phyloP scores from a whole-genome alignment of 1,140 invertebrate species.

The Papilio polyxenes region DNA sequence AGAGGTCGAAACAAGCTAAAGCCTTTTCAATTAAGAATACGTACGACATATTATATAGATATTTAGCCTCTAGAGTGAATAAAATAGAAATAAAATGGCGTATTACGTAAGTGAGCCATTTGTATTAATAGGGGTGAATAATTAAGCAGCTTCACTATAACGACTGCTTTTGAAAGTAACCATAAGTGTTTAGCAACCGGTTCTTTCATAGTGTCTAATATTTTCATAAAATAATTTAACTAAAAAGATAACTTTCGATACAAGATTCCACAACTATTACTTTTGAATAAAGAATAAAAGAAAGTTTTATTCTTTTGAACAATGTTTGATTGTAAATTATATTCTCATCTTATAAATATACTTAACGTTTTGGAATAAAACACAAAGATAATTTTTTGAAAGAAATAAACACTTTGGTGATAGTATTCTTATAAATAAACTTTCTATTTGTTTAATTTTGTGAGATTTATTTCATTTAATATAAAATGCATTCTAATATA shows the following conservation, averaged over 20 bases:
- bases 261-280: not conserved
- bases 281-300: slow-evolving; percentile 16
- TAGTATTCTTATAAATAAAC: slow-evolving; percentile 35
- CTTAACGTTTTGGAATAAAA: not conserved
- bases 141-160: slow-evolving; percentile 3
- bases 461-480: not conserved
- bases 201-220: slow-evolving; percentile 26
- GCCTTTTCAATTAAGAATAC: slow-evolving; percentile 10
- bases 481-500: not conserved
- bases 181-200: not conserved
- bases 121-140: slow-evolving; percentile 26
- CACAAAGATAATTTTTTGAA: not conserved
- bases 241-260: slow-evolving; percentile 1
- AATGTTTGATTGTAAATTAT: not conserved
- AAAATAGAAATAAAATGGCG: slow-evolving; percentile 30
- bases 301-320: slow-evolving; percentile 12
- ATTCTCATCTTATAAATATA: not conserved
- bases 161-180: slow-evolving; percentile 23
- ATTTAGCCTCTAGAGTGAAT: slow-evolving; percentile 18
- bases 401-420: not conserved
- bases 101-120: slow-evolving; percentile 8
- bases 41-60: not conserved
- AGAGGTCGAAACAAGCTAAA: not conserved
- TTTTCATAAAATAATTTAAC: slow-evolving; percentile 12
- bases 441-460: not conserved